Evolutionary conservation across 2,888 invertebrate genomes (phyloP), one percentile per base, ranked within the genome.

Genomic region (Megamerina dolium): DNA sequence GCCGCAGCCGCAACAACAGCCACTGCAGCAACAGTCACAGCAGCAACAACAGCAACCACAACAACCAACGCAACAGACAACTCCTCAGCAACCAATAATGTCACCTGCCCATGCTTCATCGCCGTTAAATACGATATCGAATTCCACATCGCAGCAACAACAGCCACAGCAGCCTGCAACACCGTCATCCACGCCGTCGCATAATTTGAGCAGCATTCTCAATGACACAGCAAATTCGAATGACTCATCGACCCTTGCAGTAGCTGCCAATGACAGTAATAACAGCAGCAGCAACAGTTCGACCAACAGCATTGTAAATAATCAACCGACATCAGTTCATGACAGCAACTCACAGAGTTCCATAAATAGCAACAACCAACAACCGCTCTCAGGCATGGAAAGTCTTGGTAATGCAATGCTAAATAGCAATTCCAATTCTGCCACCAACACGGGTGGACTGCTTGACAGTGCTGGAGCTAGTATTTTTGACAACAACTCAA

Each of bases 301-400:
- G 39, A 69, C 67, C 34, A 71, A 65, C 45, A 68, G 68, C 55
- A 66, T 70, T 43, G 70, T 68, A 30, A 70, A 70, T 56, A 70
- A 71, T 50, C 71, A 71, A 44, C 67, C 70, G 9, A 68, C 70
- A n/a, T 68, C 72, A 5, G 59, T 70, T 38, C 70, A 71, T 41
- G 70, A 70, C 51, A 71, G 70, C 52, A 70, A 70, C 48, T 70
- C 70, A 8, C 70, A 68, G 45, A 68, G 69, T 50, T 70, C 70
- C 21, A 66, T 65, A 21, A 68, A 66, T 34, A 70, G 70, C 48
- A 58, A 56, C 34, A 21, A 62, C 46, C 64, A 63, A 44, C 64
- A 64, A 35, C 61, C 60, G 17, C 33, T 63, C 45, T 56, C 62
- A 8, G 52, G 56, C 1, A 40, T 54, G 37, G 57, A 61, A 8